Evolutionary conservation across 2,113 vertebrate genomes (phyloP), one percentile per base, ranked within the genome.

Genomic region (Calypte anna): DNA sequence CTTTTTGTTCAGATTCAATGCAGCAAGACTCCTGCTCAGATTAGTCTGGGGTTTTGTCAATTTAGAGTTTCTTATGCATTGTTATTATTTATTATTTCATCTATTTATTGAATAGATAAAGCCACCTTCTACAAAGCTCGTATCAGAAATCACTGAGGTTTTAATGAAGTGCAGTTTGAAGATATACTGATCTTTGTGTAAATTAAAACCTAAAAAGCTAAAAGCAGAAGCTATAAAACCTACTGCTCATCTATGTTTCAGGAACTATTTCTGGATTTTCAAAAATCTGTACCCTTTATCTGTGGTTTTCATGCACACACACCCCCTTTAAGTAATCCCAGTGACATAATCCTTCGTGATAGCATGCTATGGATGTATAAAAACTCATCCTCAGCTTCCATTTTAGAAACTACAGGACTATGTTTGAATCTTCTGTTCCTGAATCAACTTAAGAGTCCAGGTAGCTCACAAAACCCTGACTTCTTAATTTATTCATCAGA

Each of bases 401-500:
- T 31, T 59, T 80, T 57, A 75, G 27, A 73, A 86, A 81, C 38
- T 59, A 74, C 27, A 62, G 50, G 33, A 75, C 53, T 43, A n/a
- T 4, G 4, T 27, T 62, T 62, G 78, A 72, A 58, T 86, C 78
- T 94, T 31, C 72, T 85, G 30, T 77, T 85, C 54, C 70, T 93
- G 70, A 38, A 66, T 91, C 88, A 91, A 75, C 43, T 90, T 78
- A 55, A 72, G 51, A 96, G 82, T 82, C 92, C 81, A 90, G 84
- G 62, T 72, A 82, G 77, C 73, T 97, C 69, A 51, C 72, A 53
- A 95, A 97, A 97, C 85, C 44, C 54, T 64, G 58, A 90, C 87
- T 97, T 95, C 86, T 93, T 91, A 86, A 97, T 95, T 97, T 95
- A 96, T 95, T 96, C 95, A 95, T 92, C 93, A 96, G 70, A 36